Base-by-base conservation (phyloP, 37 sponge, comb jelly and placozoan genomes). In the Petrosia ficiformis region DNA sequence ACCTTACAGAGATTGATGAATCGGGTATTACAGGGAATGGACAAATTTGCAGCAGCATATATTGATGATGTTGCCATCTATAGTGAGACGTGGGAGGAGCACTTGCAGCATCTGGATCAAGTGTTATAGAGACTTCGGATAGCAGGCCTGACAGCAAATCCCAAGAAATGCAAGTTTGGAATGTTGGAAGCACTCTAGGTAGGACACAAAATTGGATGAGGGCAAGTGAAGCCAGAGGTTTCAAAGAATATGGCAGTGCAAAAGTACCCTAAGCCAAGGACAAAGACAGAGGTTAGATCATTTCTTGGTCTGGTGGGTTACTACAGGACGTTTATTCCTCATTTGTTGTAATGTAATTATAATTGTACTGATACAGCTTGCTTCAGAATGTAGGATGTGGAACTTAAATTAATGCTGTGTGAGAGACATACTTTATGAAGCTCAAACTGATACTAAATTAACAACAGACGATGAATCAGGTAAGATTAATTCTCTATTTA, bases 1-100 rank as follows among this genome's bases (percentile, higher is more conserved):
- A 84, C 78, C 30, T 84, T 84, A 72, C 85, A 84, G 65, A 34
- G 68, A 19, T 16, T 84, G 77, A 84, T 84, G 84, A 59, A 84
- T 33, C 65, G 34, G 1, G 36, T 80, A 36, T 41, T 73, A 8
- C 10, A 19, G 8, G 81, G 43, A 24, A 67, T 77, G 39, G 35
- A 76, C 14, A 24, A 42, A 26, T 74, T 77, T 64, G 54, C 76
- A 56, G 42, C 28, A 25, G 66, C 33, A n/a, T 79, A 79, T 39
- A 4, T 79, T 34, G 73, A 77, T 75, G 79, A 77, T 70, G 6
- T 69, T 2, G 39, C 72, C 11, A 71, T 77, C 4, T 77, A 30
- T n/a, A n/a, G n/a, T n/a, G n/a, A n/a, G n/a, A n/a, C n/a, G n/a
- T n/a, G n/a, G n/a, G n/a, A n/a, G n/a, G 79, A 77, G 4, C 73